A percentile compares a stretch with the other conserved stretches of the same genome.
Evolutionary conservation across 1,140 invertebrate genomes (phyloP).

Genomic region (Whitmania pigra): DNA sequence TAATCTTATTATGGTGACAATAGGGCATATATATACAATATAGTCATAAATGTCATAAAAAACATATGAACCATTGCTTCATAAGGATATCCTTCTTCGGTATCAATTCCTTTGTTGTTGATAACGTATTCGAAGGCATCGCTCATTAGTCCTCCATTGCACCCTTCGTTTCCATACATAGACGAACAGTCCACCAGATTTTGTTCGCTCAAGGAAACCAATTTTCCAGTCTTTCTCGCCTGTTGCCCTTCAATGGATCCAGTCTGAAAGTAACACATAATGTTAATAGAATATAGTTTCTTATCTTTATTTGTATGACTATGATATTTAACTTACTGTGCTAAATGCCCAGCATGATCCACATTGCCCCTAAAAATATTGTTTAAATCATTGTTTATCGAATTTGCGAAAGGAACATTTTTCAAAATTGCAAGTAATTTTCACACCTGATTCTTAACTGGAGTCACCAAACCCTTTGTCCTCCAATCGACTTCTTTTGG

Average conservation of each 20-base stretch:
- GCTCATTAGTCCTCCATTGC: slow-evolving; percentile 29
- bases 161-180: slow-evolving; percentile 26
- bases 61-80: slow-evolving; percentile 18
- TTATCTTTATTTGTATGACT: not conserved
- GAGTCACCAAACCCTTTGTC: slow-evolving; percentile 33
- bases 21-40: no score
- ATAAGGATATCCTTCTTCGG: slow-evolving; percentile 25
- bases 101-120: slow-evolving; percentile 25
- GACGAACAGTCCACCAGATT: slow-evolving; percentile 29
- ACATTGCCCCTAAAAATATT: slow-evolving; percentile 51
- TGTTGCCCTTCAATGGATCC: slow-evolving; percentile 34
- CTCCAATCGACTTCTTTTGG: slow-evolving; percentile 33
- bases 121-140: slow-evolving; percentile 27
- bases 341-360: slow-evolving; percentile 87
- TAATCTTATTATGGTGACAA: no score
- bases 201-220: slow-evolving; percentile 35
- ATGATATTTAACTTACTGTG: slow-evolving; percentile 31
- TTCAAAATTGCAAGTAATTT: no score
- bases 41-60: no score
- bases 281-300: no score
- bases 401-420: not conserved
- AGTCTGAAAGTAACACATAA: slow-evolving; percentile 24
- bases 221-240: slow-evolving; percentile 28
- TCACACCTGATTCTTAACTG: slow-evolving; percentile 34
- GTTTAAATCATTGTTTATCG: no score